Base-by-base conservation (phyloP, 1,140 invertebrate genomes). In the Zophobas morio region DNA sequence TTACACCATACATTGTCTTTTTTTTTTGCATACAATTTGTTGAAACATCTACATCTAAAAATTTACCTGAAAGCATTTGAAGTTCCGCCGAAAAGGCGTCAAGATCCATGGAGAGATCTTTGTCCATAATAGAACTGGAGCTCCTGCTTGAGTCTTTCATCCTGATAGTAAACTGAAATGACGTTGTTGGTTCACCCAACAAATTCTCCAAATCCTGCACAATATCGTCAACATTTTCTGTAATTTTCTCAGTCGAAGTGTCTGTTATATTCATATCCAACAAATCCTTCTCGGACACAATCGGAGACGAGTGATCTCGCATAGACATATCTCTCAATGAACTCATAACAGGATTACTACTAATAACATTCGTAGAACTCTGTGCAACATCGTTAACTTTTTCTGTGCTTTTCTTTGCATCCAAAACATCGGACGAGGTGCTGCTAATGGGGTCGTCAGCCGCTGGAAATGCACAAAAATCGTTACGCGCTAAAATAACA, bases 171-270 rank as follows among this genome's bases (percentile, higher is more conserved):
- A 54, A 54, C 54, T 76, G 6, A 32, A 75, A 66, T 1, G 74
- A 70, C 1, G 36, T 53, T 1, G 57, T 60, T n/a, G 85, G 74
- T 75, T 84, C 82, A 1, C 84, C 85, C 20, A 86, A 72, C 36
- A 86, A 73, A 70, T 83, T 86, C 73, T 86, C 84, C 63, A 86
- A 79, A 77, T 86, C 84, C 53, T 84, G 83, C 4, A 85, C 85
- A 79, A 86, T 81, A 78, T 86, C 85, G 72, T 86, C 84, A 46
- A 86, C 85, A 81, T 86, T 82, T 78, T 85, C 85, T 36, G 79
- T 83, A 40, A 86, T 85, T 74, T 83, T 83, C 39, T 84, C 84
- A 49, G 49, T 63, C 6, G 83, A 70, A 47, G 81, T 74, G 47
- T 80, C 70, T 49, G 78, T 42, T 6, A 85, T 84, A 70, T 80